A percentile compares a stretch with the other conserved stretches of the same genome.
Conservation (phyloP, 1,140 invertebrate species). For the Lepidurus couesii region DNA sequence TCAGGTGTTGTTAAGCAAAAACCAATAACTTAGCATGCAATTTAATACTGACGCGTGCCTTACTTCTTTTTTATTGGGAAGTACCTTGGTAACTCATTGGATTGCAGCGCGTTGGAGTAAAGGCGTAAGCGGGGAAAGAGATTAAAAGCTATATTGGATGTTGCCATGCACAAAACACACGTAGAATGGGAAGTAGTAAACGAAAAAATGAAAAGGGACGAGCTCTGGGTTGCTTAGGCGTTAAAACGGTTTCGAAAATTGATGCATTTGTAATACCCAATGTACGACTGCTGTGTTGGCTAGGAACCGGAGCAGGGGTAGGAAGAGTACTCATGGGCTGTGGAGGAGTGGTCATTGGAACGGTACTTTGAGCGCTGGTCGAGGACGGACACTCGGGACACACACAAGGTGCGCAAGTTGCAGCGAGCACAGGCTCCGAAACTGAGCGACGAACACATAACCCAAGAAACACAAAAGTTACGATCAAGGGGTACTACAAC, state of each 20-base stretch:
- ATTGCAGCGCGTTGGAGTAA: background rate
- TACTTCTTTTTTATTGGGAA: background rate
- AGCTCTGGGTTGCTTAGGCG: background rate
- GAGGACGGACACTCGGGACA: conserved; percentile 34
- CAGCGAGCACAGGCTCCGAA: conserved; percentile 30
- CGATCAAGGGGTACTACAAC: background rate
- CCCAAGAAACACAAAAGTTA: conserved; percentile 4
- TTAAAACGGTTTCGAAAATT: background rate
- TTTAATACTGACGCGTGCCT: background rate
- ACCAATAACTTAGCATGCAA: conserved; percentile 9
- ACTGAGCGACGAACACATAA: background rate
- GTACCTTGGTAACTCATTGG: background rate
- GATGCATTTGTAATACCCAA: conserved; percentile 27
- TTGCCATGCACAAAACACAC: background rate
- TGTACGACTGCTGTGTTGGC: conserved; percentile 25
- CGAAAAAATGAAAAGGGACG: background rate
- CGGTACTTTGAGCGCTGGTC: conserved; percentile 19
- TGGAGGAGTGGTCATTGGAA: conserved; percentile 20
- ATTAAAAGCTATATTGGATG: background rate
- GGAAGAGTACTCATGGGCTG: conserved; percentile 2
- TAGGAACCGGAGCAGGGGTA: conserved; percentile 5
- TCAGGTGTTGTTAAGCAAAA: background rate
- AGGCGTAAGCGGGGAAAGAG: conserved; percentile 13
- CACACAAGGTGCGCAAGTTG: conserved; percentile 38
- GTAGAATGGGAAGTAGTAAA: background rate